These are phyloP conservation scores for Hedychridium roseum DNA, from an alignment of 2,888 invertebrate genomes.

Conservation along the genomic window DNA sequence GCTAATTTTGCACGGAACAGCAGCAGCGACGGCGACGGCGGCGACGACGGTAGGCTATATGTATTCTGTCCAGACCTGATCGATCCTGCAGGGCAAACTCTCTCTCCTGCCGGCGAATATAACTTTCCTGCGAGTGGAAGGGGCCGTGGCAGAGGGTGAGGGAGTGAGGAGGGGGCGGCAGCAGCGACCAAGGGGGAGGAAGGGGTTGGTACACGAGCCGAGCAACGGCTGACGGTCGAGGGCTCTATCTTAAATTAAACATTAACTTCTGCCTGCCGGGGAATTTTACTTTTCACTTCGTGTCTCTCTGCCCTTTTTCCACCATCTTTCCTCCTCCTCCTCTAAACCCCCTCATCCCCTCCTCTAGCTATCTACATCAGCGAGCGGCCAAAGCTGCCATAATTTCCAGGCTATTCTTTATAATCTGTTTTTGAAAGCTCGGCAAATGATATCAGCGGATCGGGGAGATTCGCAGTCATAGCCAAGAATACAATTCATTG, in stretches of 20 bases:
- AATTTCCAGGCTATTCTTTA: no score
- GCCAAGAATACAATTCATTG: no score
- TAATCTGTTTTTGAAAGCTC: no score
- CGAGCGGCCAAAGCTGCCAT: no score
- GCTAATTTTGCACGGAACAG: no score
- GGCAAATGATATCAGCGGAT: no score
- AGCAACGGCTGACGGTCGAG: no score
- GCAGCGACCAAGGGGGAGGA: constrained; percentile 21
- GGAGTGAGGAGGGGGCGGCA: constrained; percentile 31
- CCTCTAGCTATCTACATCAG: no score
- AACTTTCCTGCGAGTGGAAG: constrained; percentile 25
- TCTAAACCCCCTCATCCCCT: neutral
- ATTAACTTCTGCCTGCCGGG: constrained; percentile 49
- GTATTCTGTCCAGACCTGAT: constrained; percentile 5
- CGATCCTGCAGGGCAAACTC: constrained; percentile 7
- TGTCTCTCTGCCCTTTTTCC: constrained; percentile 32
- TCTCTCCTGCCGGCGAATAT: constrained; percentile 25
- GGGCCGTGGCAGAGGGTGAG: constrained; percentile 21
- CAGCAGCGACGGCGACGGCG: no score
- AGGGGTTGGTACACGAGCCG: no score
- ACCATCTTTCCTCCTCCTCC: constrained; percentile 14
- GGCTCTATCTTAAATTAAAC: constrained; percentile 56
- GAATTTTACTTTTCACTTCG: constrained; percentile 54
- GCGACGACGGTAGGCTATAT: no score
- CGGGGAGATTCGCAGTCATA: no score